These are phyloP conservation scores for Micropoecilia bifurca DNA, from an alignment of 2,797 vertebrate species.

Conservation along the genomic window DNA sequence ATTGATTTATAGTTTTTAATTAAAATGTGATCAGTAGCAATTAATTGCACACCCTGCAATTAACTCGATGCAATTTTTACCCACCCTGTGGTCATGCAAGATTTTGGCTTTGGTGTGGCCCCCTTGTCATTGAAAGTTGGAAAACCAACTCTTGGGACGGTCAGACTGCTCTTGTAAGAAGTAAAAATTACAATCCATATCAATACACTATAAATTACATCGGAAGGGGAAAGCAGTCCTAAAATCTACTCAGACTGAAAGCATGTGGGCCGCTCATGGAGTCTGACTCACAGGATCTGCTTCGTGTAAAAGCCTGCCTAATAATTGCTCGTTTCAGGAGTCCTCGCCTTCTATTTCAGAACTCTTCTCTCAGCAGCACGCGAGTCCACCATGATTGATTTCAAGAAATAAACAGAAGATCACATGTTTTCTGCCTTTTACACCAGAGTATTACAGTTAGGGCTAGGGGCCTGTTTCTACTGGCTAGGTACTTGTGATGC, in stretches of 20 bases:
- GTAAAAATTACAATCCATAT: neutral
- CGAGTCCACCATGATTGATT: neutral
- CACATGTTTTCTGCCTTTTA: neutral
- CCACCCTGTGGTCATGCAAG: neutral
- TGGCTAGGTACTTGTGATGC: too few species aligned
- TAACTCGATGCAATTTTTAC: neutral
- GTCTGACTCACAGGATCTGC: neutral
- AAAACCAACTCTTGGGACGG: neutral
- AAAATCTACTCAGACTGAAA: neutral
- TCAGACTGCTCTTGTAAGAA: neutral
- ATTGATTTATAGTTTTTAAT: too few species aligned
- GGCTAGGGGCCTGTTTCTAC: neutral
- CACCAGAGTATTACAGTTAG: neutral
- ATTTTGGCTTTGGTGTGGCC: neutral
- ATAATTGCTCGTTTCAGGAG: constrained; percentile 3
- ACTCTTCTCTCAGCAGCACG: neutral
- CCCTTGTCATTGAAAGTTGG: neutral
- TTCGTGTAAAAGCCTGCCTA: constrained; percentile 1
- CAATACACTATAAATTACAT: neutral
- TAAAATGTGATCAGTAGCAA: too few species aligned
- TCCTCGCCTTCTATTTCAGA: neutral
- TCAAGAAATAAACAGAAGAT: constrained; percentile 1
- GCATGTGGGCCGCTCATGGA: neutral
- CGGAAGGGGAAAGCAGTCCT: neutral
- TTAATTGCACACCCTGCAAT: too few species aligned